Conservation (phyloP, 2,888 invertebrate genomes). For the Drepana falcataria region DNA sequence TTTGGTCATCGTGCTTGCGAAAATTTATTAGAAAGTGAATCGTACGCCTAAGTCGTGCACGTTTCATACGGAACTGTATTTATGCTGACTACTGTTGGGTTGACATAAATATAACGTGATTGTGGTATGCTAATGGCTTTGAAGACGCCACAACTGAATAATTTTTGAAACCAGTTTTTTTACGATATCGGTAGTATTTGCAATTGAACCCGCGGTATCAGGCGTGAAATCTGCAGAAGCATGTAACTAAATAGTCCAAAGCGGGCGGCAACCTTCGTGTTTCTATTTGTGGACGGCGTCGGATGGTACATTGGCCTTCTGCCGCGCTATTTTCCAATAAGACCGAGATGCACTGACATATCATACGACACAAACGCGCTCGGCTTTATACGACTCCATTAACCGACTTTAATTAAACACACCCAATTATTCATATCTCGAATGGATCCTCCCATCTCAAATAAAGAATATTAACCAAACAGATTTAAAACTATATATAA, state of each 20-base stretch:
- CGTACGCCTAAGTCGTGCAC: conserved; percentile 11
- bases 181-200: neutral
- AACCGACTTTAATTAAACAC: conserved; percentile 15
- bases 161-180: neutral
- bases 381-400: conserved; percentile 31
- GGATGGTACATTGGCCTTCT: conserved; percentile 70
- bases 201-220: conserved; percentile 9
- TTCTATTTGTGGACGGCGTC: conserved; percentile 65
- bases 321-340: conserved; percentile 61
- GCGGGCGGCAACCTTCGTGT: conserved; percentile 62
- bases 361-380: conserved; percentile 32
- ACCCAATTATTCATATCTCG: neutral
- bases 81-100: neutral
- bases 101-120: neutral
- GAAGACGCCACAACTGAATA: neutral
- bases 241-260: conserved; percentile 53
- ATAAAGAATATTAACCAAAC: too few species aligned
- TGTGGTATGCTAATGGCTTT: neutral
- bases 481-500: too few species aligned
- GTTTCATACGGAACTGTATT: neutral
- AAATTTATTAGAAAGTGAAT: conserved; percentile 30
- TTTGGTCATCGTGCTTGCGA: conserved; percentile 52
- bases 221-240: conserved; percentile 36
- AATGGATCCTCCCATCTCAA: too few species aligned
- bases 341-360: conserved; percentile 47